These are phyloP conservation scores for Scolopax rusticola DNA, from an alignment of 2,797 vertebrate species.

Conservation along the genomic window DNA sequence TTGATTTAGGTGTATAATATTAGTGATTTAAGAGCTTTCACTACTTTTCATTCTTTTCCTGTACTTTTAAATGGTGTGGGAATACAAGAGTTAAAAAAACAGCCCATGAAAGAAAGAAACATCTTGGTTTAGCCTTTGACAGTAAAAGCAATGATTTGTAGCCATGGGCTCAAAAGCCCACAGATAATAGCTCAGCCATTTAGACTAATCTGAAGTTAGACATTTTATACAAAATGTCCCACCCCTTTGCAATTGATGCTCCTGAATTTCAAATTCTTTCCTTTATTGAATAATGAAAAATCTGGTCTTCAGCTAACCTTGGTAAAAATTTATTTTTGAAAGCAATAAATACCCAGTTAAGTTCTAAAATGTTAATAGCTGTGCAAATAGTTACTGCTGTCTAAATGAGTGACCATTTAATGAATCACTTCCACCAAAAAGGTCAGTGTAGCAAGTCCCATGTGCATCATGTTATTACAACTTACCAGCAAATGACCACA, in stretches of 20 bases:
- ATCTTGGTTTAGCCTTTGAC: neutral
- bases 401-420: slow-evolving; percentile 80
- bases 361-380: slow-evolving; percentile 76
- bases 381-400: slow-evolving; percentile 71
- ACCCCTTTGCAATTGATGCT: neutral
- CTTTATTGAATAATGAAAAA: slow-evolving; percentile 40
- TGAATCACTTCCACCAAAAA: slow-evolving; percentile 75
- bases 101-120: neutral
- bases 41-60: neutral
- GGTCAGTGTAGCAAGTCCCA: slow-evolving; percentile 76
- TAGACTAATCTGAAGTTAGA: slow-evolving; percentile 7
- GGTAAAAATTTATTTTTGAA: slow-evolving; percentile 55
- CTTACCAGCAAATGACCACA: slow-evolving; percentile 74
- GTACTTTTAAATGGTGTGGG: neutral
- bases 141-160: neutral
- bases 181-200: neutral
- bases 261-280: slow-evolving; percentile 4
- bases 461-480: slow-evolving; percentile 79
- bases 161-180: neutral
- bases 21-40: neutral
- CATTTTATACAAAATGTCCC: neutral
- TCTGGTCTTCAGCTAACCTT: slow-evolving; percentile 51
- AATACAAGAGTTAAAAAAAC: neutral
- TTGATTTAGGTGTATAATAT: neutral
- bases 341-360: slow-evolving; percentile 74